These are phyloP conservation scores for Pristiophorus japonicus DNA, from an alignment of 2,113 vertebrate species.

Conservation along the genomic window DNA sequence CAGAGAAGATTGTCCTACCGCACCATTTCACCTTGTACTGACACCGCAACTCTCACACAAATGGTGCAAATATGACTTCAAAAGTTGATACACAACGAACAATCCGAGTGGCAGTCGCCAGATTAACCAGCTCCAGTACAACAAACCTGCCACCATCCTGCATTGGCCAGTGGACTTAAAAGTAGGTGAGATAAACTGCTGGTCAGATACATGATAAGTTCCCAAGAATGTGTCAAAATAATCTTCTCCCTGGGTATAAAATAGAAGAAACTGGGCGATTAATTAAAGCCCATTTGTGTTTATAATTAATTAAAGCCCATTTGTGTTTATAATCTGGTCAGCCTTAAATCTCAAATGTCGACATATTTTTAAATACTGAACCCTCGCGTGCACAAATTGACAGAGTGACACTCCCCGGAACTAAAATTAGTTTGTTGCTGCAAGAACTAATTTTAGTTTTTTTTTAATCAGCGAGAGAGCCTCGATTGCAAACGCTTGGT, in stretches of 20 bases:
- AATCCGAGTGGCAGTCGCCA: not conserved
- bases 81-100: not conserved
- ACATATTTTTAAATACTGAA: not conserved
- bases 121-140: not conserved
- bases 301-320: not conserved
- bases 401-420: not conserved
- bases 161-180: not conserved
- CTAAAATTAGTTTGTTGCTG: not conserved
- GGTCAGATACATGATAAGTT: not conserved
- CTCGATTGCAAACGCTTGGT: not conserved
- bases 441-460: not conserved
- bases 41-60: not conserved
- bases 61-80: not conserved
- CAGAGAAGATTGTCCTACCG: not conserved
- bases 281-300: not conserved
- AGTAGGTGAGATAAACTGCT: not conserved
- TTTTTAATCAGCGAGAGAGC: no score
- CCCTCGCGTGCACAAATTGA: not conserved
- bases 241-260: not conserved
- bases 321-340: not conserved
- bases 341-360: not conserved
- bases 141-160: not conserved
- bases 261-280: not conserved
- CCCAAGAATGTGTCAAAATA: not conserved
- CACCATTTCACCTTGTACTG: not conserved